Conservation (phyloP, 2,113 vertebrate species). For the Verasper variegatus region DNA sequence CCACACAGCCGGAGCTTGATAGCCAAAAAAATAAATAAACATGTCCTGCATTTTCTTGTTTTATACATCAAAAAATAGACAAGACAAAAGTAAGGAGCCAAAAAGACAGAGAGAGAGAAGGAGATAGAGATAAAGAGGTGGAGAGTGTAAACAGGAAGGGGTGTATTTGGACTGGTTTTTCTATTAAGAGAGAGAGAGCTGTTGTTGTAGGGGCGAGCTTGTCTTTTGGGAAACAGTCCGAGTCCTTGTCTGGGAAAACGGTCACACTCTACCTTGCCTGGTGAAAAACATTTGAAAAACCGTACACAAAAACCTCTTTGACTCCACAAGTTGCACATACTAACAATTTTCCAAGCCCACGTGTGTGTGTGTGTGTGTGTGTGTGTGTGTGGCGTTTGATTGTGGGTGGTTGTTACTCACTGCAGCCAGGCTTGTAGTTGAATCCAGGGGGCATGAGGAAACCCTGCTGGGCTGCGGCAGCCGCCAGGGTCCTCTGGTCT, state of each 20-base stretch:
- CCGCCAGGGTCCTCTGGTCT: slow-evolving; percentile 97
- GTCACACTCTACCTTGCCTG: slow-evolving; percentile 53
- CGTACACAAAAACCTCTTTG: slow-evolving; percentile 31
- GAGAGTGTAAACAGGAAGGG: slow-evolving; percentile 76
- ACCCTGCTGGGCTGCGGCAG: slow-evolving; percentile 96
- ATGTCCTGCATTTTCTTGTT: slow-evolving; percentile 75
- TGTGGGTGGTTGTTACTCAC: slow-evolving; percentile 82
- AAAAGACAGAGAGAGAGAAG: slow-evolving; percentile 46
- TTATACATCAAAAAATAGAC: slow-evolving; percentile 80
- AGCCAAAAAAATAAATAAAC: slow-evolving; percentile 73
- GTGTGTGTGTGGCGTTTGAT: slow-evolving; percentile 3
- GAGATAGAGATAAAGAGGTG: slow-evolving; percentile 42
- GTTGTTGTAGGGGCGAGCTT: slow-evolving; percentile 63
- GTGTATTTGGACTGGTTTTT: slow-evolving; percentile 76
- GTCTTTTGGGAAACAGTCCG: slow-evolving; percentile 70
- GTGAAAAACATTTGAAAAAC: slow-evolving; percentile 44
- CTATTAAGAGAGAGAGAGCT: slow-evolving; percentile 67
- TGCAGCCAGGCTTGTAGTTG: slow-evolving; percentile 99
- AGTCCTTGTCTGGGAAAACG: slow-evolving; percentile 65
- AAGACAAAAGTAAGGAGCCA: slow-evolving; percentile 75
- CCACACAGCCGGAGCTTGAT: slow-evolving; percentile 84
- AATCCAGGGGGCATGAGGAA: slow-evolving; percentile 98
- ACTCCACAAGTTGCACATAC: slow-evolving; percentile 30
- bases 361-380: background rate
- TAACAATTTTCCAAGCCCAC: slow-evolving; percentile 5